Conservation (phyloP, 1,140 invertebrate genomes). For the Drosophila nigromelanica region DNA sequence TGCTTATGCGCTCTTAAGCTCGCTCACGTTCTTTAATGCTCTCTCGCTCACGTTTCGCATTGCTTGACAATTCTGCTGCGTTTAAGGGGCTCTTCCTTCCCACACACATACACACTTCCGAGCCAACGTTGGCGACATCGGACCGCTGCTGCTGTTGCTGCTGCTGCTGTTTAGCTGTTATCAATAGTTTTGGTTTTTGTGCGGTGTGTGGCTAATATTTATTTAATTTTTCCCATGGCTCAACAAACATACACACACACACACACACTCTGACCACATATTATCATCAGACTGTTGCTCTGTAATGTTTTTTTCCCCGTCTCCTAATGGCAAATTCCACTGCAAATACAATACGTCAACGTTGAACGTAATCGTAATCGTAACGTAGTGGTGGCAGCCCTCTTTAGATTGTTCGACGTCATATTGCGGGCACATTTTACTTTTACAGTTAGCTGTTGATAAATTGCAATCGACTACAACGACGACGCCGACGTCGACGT, state of each 20-base stretch:
- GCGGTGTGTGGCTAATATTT: conserved; percentile 68
- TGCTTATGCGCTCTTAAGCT: conserved; percentile 4
- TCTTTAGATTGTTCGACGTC: conserved; percentile 55
- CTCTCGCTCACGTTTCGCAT: conserved; percentile 12
- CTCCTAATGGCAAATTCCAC: conserved; percentile 56
- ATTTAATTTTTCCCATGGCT: conserved; percentile 56
- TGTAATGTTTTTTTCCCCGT: conserved; percentile 43
- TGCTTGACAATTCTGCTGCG: conserved; percentile 12
- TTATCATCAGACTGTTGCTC: conserved; percentile 45
- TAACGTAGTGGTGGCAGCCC: conserved; percentile 2
- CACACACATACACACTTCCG: background rate
- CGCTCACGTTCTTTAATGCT: conserved; percentile 2
- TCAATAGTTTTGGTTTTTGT: conserved; percentile 50
- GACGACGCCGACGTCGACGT: conserved; percentile 1
- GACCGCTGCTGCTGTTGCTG: background rate
- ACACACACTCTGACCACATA: conserved; percentile 57
- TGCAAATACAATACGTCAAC: conserved; percentile 26
- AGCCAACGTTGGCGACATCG: conserved; percentile 13
- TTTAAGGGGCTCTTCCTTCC: conserved; percentile 35
- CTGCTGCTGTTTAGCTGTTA: conserved; percentile 46
- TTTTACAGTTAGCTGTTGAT: conserved; percentile 59
- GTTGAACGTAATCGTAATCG: conserved; percentile 33
- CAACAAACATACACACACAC: background rate
- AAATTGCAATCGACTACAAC: conserved; percentile 3
- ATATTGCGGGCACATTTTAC: conserved; percentile 41